Evolutionary conservation across 2,113 vertebrate species (phyloP).

Genomic region (Salvelinus namaycush): DNA sequence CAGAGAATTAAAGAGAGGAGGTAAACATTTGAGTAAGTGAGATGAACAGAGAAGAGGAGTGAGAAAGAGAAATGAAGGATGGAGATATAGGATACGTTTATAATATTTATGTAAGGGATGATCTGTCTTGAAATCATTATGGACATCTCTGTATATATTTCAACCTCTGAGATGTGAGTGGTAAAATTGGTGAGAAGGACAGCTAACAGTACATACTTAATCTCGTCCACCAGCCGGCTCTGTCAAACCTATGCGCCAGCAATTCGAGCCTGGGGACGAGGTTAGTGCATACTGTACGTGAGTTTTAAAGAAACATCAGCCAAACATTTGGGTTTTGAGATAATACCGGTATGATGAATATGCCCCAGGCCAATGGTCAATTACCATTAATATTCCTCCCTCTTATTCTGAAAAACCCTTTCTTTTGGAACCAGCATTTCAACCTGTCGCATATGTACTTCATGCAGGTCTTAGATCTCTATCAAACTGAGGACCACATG

Average conservation of each 20-base stretch:
- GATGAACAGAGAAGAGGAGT: background rate
- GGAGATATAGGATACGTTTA: background rate
- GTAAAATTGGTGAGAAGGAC: slow-evolving; percentile 29
- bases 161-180: slow-evolving; percentile 24
- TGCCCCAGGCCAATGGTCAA: slow-evolving; percentile 37
- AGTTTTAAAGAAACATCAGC: slow-evolving; percentile 35
- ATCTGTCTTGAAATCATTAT: slow-evolving; percentile 51
- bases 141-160: slow-evolving; percentile 46
- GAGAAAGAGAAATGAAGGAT: background rate
- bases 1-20: background rate
- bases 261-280: no score
- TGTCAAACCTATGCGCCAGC: background rate
- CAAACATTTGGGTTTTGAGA: slow-evolving; percentile 37
- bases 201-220: slow-evolving; percentile 23
- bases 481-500: slow-evolving; percentile 42
- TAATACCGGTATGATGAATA: slow-evolving; percentile 31
- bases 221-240: no score
- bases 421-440: slow-evolving; percentile 28
- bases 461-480: slow-evolving; percentile 35
- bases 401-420: slow-evolving; percentile 39
- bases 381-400: slow-evolving; percentile 34
- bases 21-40: background rate
- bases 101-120: slow-evolving; percentile 17
- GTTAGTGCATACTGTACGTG: slow-evolving; percentile 8
- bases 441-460: slow-evolving; percentile 36